Evolutionary conservation across 1,140 invertebrate species (phyloP), one percentile per base, ranked within the genome.

Genomic region (Caenorhabditis tropicalis): DNA sequence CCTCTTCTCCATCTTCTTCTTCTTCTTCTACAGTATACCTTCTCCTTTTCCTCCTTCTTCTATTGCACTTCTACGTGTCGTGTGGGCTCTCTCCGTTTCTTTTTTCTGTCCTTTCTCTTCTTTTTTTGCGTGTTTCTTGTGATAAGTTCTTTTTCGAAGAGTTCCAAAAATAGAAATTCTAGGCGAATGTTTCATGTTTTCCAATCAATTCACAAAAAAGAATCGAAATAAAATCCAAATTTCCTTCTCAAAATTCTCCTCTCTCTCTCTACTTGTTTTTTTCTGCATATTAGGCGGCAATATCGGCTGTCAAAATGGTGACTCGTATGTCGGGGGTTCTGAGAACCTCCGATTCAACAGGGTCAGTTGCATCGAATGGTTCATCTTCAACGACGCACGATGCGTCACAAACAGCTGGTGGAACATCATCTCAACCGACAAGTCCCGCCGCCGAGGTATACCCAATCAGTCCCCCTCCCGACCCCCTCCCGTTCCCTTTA

Each of bases 251-350:
- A 19, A 33, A 49, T 70, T n/a, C 29, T 36, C 33, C 21, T 82
- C 48, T 81, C 49, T 80, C 46, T 70, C 70, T 85, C 29, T 86
- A 46, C 60, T 53, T 60, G 24, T 79, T 39, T 82, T 56, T 79
- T 83, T 81, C 80, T 82, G 7, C 56, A 53, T 51, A 86, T 51
- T 81, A 90, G 89, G 89, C 89, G 53, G 90, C 87, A 49, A 91
- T 90, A 58, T 90, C 89, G 27, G 89, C 89, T 43, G 90, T 90
- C n/a, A 90, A 89, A 53, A 85, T 90, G 86, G 87, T 90, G 51
- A 91, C 89, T 74, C 89, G 89, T 29, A 90, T 90, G 89, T 83
- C 81, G 70, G 87, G 87, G 46, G 87, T 85, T 15, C 83, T 91
- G 81, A 87, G 87, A 39, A 90, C 83, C 27, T 80, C 83, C 29